Base-by-base conservation (phyloP, 1,140 invertebrate genomes). In the Orchestia grillus region DNA sequence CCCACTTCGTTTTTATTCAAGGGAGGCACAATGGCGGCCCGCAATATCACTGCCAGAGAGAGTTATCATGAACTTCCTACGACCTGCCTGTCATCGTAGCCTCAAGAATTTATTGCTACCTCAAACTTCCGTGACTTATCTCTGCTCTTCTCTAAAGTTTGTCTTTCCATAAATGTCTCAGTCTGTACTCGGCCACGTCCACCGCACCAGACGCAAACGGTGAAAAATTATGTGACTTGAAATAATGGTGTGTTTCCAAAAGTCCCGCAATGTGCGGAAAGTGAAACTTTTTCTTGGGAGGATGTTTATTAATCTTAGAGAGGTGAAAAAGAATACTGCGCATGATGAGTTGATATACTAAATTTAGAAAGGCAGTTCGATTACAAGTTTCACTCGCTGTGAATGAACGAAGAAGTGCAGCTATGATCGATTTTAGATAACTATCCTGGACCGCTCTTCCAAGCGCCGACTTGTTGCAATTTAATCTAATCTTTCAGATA, bases 111-210 rank as follows among this genome's bases (percentile, higher is more conserved):
- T 77, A 77, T 77, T 77, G 62, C 62, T 77, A 36, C 62, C 62
- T 77, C 15, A 77, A 77, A 77, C 62, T 77, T 77, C 62, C 62
- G 62, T 77, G 62, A 77, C 62, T 77, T 77, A 77, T 77, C 62
- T 77, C 62, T 77, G 62, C 62, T 77, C 62, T 77, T 77, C 62
- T 77, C 28, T 77, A 77, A 77, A 77, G 62, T 77, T 77, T 77
- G 62, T 77, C 62, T 77, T 36, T 77, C 62, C 62, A 15, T 77
- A 77, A 77, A 77, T 77, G 62, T 77, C 62, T 77, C 62, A 77
- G 62, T 77, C 28, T 77, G 62, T 77, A 77, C 28, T 77, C 62
- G 62, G 62, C 15, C 11, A 77, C 28, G 28, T 3, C 36, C 62
- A 1, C 62, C 3, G 62, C 28, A 23, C 62, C 62, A 36, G 28